A percentile compares a stretch with the other conserved stretches of the same genome.
Conservation (phyloP, 2,113 vertebrate genomes). For the Pachyramphus minor region DNA sequence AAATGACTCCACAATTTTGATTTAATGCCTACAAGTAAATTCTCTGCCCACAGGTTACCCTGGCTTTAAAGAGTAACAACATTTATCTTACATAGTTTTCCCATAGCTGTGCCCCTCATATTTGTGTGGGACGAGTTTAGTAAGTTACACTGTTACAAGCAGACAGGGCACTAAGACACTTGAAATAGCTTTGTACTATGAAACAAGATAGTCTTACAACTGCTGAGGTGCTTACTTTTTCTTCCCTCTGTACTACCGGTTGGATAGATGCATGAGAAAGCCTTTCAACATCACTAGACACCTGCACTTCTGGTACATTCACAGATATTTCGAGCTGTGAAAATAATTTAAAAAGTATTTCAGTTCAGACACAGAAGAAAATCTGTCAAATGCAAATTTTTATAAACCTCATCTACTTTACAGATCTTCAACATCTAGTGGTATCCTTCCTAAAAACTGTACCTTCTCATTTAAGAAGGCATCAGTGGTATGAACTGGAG, state of each 20-base stretch:
- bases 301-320: slow-evolving; percentile 76
- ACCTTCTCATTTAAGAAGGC: neutral
- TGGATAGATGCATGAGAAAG: slow-evolving; percentile 50
- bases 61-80: neutral
- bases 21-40: neutral
- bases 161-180: neutral
- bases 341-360: slow-evolving; percentile 44
- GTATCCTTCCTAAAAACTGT: neutral
- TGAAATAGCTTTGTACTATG: neutral
- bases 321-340: slow-evolving; percentile 86
- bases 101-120: neutral
- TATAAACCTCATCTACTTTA: neutral
- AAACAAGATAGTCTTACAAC: slow-evolving; percentile 74
- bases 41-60: neutral
- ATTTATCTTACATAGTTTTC: neutral
- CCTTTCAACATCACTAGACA: slow-evolving; percentile 67
- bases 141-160: neutral
- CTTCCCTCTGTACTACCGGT: slow-evolving; percentile 46
- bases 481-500: neutral
- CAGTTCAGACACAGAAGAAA: neutral
- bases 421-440: neutral
- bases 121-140: neutral
- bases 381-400: neutral
- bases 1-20: neutral
- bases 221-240: slow-evolving; percentile 69